phyloP scores from a whole-genome alignment of 2,113 vertebrate genomes.

The Oreocharis arfaki region DNA sequence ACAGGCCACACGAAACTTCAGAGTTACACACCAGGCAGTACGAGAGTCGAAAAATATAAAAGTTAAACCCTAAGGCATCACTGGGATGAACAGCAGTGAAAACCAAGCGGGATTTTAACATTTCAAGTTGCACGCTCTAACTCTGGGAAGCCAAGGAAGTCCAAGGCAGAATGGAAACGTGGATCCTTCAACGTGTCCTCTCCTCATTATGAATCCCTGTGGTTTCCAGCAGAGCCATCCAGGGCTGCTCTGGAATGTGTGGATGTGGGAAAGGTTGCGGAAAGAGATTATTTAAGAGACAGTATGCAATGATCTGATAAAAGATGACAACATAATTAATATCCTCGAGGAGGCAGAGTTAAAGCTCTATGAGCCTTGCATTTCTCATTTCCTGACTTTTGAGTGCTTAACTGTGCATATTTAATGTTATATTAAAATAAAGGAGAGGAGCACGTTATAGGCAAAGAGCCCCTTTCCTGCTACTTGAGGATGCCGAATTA shows the following conservation, averaged over 20 bases:
- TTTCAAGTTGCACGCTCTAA: background rate
- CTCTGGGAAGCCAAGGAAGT: background rate
- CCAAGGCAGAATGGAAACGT: background rate
- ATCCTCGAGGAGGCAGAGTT: conserved; percentile 58
- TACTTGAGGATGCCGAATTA: conserved; percentile 35
- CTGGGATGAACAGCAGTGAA: background rate
- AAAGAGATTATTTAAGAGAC: conserved; percentile 51
- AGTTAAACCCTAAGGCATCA: no score
- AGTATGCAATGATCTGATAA: conserved; percentile 57
- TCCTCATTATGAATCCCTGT: background rate
- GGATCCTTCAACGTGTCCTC: background rate
- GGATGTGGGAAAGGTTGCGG: background rate
- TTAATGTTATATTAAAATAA: conserved; percentile 63
- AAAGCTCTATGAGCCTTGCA: conserved; percentile 56
- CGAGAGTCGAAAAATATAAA: no score
- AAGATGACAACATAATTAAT: conserved; percentile 65
- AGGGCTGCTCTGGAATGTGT: background rate
- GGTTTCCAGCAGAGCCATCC: background rate
- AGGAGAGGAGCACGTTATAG: background rate
- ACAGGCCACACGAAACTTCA: no score
- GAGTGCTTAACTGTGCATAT: conserved; percentile 64
- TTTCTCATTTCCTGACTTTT: conserved; percentile 65
- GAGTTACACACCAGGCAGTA: no score
- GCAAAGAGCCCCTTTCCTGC: conserved; percentile 34
- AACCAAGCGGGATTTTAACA: background rate